Conservation (phyloP, 2,113 vertebrate species). For the Balaeniceps rex region DNA sequence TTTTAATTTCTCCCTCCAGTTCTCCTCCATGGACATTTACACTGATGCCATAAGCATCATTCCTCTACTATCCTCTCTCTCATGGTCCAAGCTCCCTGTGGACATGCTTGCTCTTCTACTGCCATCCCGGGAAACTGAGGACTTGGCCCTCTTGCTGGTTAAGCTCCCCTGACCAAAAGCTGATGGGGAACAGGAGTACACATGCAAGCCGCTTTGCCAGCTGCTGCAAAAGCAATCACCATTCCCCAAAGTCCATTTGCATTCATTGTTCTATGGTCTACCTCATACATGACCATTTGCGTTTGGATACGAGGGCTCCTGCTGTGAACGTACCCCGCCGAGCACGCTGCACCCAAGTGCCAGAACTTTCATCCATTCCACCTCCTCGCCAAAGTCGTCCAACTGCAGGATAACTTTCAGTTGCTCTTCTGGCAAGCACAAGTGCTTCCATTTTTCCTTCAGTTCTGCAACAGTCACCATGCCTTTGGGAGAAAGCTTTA, state of each 20-base stretch:
- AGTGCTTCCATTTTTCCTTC: slow-evolving; percentile 76
- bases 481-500: slow-evolving; percentile 64
- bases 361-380: slow-evolving; percentile 87
- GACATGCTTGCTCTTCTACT: background rate
- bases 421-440: slow-evolving; percentile 80
- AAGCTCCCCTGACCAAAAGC: background rate
- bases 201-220: fast-evolving
- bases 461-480: slow-evolving; percentile 68
- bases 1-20: background rate
- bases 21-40: background rate
- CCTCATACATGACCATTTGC: background rate
- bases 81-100: background rate
- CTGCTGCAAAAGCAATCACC: background rate
- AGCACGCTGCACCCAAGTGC: slow-evolving; percentile 84
- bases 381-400: slow-evolving; percentile 62
- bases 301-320: background rate
- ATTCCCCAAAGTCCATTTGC: background rate
- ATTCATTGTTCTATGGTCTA: background rate
- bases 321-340: slow-evolving; percentile 74
- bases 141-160: background rate
- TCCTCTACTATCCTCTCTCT: background rate
- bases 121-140: background rate
- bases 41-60: background rate
- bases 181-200: background rate
- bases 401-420: slow-evolving; percentile 75